Evolutionary conservation across 1,140 invertebrate genomes (phyloP).

Genomic region (Argopecten irradians): DNA sequence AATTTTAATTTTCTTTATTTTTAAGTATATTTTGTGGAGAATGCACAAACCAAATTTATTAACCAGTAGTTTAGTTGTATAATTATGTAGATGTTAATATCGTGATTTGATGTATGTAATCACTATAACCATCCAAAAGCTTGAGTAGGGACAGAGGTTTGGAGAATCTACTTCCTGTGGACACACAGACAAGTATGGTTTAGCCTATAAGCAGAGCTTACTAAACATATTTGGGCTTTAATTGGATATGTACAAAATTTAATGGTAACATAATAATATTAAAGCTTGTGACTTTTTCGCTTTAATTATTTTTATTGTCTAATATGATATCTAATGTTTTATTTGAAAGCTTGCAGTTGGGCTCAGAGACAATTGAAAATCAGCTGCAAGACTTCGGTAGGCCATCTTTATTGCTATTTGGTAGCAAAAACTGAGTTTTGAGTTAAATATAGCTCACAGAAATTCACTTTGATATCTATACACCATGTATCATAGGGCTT

Average conservation of each 20-base stretch:
- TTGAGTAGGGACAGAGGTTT: background rate
- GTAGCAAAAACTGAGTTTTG: background rate
- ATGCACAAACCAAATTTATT: constrained; percentile 16
- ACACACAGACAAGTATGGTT: background rate
- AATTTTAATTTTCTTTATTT: background rate
- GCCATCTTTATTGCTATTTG: background rate
- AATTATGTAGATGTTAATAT: constrained; percentile 19
- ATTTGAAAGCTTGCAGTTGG: constrained; percentile 21
- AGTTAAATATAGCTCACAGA: background rate
- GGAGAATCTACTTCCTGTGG: background rate
- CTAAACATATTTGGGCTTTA: background rate
- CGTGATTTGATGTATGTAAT: background rate
- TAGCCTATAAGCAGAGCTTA: background rate
- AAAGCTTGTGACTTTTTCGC: background rate
- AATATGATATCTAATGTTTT: constrained; percentile 12
- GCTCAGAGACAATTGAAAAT: background rate
- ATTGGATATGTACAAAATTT: background rate
- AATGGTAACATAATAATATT: background rate
- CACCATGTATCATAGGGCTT: background rate
- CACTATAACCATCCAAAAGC: background rate
- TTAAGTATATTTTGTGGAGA: background rate
- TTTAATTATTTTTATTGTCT: background rate
- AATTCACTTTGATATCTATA: background rate
- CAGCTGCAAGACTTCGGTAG: constrained; percentile 20
- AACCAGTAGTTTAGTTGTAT: constrained; percentile 10